Conservation (phyloP, 2,113 vertebrate genomes). For the Phyllopteryx taeniolatus region DNA sequence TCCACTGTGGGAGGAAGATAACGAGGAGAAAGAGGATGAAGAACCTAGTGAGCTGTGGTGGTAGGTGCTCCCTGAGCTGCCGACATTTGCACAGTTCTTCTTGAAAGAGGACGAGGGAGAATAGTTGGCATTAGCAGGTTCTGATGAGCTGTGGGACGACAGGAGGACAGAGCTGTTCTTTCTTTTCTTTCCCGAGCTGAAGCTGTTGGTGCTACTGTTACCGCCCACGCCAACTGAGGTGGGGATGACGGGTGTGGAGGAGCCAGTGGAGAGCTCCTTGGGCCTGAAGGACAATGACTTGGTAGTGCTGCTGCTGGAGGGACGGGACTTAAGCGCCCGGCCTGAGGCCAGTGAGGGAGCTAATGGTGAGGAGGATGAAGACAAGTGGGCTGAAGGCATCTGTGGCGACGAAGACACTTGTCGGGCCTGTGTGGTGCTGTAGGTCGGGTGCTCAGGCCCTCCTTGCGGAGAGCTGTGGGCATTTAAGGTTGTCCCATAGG, state of each 20-base stretch:
- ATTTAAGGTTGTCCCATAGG: constrained; percentile 93
- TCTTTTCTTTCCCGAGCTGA: constrained; percentile 92
- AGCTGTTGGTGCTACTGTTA: constrained; percentile 73
- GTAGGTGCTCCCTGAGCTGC: constrained; percentile 84
- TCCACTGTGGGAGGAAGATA: constrained; percentile 76
- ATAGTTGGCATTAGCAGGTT: constrained; percentile 80
- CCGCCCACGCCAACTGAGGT: constrained; percentile 71
- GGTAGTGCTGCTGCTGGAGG: constrained; percentile 88
- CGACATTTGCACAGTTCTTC: constrained; percentile 89
- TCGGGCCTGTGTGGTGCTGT: constrained; percentile 85
- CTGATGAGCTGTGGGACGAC: constrained; percentile 78
- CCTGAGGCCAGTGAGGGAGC: constrained; percentile 85
- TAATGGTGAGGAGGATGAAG: constrained; percentile 62
- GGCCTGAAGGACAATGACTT: constrained; percentile 70
- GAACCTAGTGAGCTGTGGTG: constrained; percentile 78
- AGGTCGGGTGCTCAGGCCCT: constrained; percentile 83
- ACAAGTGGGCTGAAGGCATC: constrained; percentile 92
- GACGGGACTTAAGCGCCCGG: constrained; percentile 90
- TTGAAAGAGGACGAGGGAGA: constrained; percentile 85
- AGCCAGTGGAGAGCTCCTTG: constrained; percentile 58
- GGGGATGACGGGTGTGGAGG: constrained; percentile 63
- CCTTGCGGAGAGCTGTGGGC: constrained; percentile 83
- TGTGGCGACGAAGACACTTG: constrained; percentile 93
- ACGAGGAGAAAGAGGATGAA: constrained; percentile 66
- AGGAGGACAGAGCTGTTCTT: constrained; percentile 86